Evolutionary conservation across 2,113 vertebrate species (phyloP).

Genomic region (Gavialis gangeticus): DNA sequence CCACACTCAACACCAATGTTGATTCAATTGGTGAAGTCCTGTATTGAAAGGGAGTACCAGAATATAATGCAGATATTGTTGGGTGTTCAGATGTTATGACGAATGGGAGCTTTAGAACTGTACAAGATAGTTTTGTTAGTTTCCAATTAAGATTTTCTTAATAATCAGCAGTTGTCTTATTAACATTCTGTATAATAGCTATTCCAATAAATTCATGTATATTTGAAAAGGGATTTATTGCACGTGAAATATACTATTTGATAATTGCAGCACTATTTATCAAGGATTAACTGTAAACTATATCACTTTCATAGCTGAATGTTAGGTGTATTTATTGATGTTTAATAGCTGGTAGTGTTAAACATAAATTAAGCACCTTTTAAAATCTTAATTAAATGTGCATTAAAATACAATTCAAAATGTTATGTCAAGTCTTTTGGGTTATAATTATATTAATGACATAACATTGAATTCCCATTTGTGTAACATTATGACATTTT

Average conservation of each 20-base stretch:
- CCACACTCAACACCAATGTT: background rate
- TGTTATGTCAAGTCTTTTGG: constrained; percentile 32
- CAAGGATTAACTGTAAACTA: constrained; percentile 37
- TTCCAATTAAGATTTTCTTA: background rate
- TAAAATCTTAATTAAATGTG: constrained; percentile 45
- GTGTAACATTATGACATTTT: background rate
- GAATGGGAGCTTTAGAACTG: background rate
- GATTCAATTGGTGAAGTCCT: background rate
- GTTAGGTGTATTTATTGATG: constrained; percentile 35
- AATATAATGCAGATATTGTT: background rate
- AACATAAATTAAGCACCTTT: background rate
- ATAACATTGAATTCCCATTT: constrained; percentile 24
- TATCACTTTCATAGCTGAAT: constrained; percentile 36
- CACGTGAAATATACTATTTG: constrained; percentile 52
- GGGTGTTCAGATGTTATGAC: background rate
- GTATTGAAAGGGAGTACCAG: background rate
- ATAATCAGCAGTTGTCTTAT: constrained; percentile 55
- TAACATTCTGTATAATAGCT: background rate
- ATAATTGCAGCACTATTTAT: constrained; percentile 38
- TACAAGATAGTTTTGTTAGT: background rate
- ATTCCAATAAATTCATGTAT: constrained; percentile 11
- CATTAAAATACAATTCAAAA: background rate
- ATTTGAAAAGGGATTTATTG: constrained; percentile 36
- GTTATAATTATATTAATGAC: constrained; percentile 62
- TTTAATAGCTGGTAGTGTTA: constrained; percentile 40